These are phyloP conservation scores for Zaprionus davidi DNA, from an alignment of 1,140 invertebrate species.

Conservation along the genomic window DNA sequence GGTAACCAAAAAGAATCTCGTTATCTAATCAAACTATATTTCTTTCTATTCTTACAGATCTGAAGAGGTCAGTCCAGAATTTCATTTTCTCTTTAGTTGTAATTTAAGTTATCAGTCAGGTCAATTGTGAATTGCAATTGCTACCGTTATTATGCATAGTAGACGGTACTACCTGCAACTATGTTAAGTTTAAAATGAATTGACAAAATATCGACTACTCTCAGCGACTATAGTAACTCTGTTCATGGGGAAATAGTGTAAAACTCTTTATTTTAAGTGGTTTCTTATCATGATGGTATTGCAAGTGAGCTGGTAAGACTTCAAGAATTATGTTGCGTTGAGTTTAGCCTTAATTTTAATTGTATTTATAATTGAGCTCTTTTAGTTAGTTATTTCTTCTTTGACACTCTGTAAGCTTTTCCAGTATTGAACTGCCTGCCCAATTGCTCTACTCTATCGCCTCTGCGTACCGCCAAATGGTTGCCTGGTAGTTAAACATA, in stretches of 20 bases:
- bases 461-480: slow-evolving; percentile 39
- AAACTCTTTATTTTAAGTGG: slow-evolving; percentile 25
- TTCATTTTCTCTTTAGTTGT: not conserved
- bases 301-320: slow-evolving; percentile 27
- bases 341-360: slow-evolving; percentile 2
- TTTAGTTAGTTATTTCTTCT: slow-evolving; percentile 7
- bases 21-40: slow-evolving; percentile 17
- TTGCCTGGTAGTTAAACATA: slow-evolving; percentile 31
- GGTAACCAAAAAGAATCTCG: not conserved
- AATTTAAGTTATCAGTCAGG: slow-evolving; percentile 65
- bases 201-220: not conserved
- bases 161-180: slow-evolving; percentile 84
- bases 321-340: slow-evolving; percentile 22
- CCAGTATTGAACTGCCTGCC: slow-evolving; percentile 18
- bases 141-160: slow-evolving; percentile 82
- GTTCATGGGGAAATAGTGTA: not conserved
- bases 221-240: not conserved
- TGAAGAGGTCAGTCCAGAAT: not conserved
- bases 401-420: slow-evolving; percentile 27
- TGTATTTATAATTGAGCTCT: slow-evolving; percentile 25
- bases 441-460: slow-evolving; percentile 39
- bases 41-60: slow-evolving; percentile 53
- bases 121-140: slow-evolving; percentile 72
- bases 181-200: slow-evolving; percentile 36
- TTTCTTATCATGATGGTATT: slow-evolving; percentile 2